Percentiles rank a stretch among this genome's conserved stretches.
These are phyloP conservation scores for Phyllostomus discolor DNA, from an alignment of 2,113 vertebrate species.

Conservation along the genomic window DNA sequence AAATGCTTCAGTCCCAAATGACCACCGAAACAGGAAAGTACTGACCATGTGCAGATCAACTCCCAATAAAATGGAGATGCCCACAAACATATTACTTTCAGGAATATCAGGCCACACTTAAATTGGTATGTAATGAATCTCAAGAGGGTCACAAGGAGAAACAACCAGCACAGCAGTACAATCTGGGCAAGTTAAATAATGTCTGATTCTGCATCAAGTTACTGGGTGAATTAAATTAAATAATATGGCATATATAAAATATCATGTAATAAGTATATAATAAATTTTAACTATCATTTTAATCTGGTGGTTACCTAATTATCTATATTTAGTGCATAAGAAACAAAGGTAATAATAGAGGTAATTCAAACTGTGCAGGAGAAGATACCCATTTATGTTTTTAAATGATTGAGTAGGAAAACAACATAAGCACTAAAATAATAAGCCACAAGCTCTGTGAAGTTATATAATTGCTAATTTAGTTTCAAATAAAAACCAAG, in stretches of 20 bases:
- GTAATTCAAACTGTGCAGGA: neutral
- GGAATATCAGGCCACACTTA: neutral
- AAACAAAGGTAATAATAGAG: neutral
- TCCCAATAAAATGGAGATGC: neutral
- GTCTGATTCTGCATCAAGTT: neutral
- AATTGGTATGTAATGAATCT: neutral
- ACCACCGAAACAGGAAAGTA: neutral
- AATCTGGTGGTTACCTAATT: neutral
- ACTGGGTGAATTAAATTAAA: neutral
- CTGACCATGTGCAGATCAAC: neutral
- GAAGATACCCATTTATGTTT: neutral
- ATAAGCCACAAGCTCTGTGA: conserved; percentile 43
- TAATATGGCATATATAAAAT: neutral
- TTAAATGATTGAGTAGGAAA: neutral
- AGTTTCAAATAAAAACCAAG: conserved; percentile 24
- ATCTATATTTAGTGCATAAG: neutral
- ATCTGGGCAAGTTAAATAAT: neutral
- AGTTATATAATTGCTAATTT: neutral
- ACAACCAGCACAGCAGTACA: neutral
- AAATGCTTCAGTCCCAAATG: neutral
- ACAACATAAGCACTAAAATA: neutral
- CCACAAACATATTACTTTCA: neutral
- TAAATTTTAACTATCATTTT: neutral
- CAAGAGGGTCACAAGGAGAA: neutral
- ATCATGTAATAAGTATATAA: neutral